Conservation (phyloP, 2,797 vertebrate species). For the Sebastes aleutianus region DNA sequence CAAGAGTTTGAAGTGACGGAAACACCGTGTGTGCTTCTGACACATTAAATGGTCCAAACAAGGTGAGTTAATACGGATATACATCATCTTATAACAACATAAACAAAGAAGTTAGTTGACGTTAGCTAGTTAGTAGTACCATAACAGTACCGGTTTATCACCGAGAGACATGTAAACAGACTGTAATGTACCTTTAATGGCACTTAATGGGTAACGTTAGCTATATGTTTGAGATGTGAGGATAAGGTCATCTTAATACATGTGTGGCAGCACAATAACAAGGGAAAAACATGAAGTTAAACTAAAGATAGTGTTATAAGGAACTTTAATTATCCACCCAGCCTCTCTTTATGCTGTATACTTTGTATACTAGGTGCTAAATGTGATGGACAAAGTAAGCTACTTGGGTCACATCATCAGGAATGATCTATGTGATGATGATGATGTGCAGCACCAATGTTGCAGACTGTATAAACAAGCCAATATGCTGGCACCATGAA, state of each 20-base stretch:
- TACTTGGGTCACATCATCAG: neutral
- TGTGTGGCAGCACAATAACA: neutral
- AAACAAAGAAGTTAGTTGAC: neutral
- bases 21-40: neutral
- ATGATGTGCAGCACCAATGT: neutral
- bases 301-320: neutral
- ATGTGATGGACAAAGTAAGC: neutral
- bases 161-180: rapidly evolving
- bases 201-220: neutral
- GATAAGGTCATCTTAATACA: neutral
- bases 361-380: rapidly evolving
- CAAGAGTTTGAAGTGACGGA: neutral
- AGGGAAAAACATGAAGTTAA: neutral
- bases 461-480: too few species aligned
- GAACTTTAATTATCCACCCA: neutral
- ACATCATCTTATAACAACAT: neutral
- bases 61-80: constrained; percentile 11
- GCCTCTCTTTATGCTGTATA: neutral
- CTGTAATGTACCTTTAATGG: neutral
- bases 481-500: too few species aligned
- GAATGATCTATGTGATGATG: neutral
- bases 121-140: neutral
- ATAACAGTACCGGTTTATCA: too few species aligned
- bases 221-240: neutral
- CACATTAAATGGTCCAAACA: neutral